A percentile compares a stretch with the other conserved stretches of the same genome.
These are phyloP conservation scores for Cryptocephalus primarius DNA, from an alignment of 2,888 invertebrate genomes.

Conservation along the genomic window DNA sequence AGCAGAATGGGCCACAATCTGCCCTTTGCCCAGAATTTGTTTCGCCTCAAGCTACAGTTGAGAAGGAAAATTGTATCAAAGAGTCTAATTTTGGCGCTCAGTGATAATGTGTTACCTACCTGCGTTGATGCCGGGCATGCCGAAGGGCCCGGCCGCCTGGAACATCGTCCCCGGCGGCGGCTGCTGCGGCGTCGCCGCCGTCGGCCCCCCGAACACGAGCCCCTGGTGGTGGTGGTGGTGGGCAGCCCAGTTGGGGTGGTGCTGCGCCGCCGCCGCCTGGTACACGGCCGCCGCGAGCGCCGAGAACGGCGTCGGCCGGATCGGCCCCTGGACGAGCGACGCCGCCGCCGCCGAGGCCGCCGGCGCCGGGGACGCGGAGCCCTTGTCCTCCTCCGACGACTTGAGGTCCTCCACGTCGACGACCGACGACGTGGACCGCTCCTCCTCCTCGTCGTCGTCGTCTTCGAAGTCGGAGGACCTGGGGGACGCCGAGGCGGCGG, in stretches of 20 bases:
- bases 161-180: constrained; percentile 47
- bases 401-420: constrained; percentile 73
- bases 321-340: constrained; percentile 48
- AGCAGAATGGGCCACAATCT: no score
- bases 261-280: constrained; percentile 25
- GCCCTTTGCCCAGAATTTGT: no score
- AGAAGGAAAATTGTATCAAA: no score
- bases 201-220: constrained; percentile 45
- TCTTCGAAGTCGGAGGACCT: constrained; percentile 53
- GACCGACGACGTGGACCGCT: constrained; percentile 48
- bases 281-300: constrained; percentile 59
- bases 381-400: constrained; percentile 27
- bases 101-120: constrained; percentile 43
- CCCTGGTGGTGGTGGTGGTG: constrained; percentile 25
- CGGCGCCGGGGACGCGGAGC: not conserved
- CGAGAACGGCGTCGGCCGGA: constrained; percentile 68
- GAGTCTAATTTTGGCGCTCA: no score
- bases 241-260: constrained; percentile 39
- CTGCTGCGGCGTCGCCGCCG: constrained; percentile 36
- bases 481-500: constrained; percentile 21
- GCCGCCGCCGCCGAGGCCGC: no score
- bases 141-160: constrained; percentile 48
- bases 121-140: constrained; percentile 35
- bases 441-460: constrained; percentile 57
- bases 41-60: no score